Evolutionary conservation across 2,113 vertebrate genomes (phyloP).

Genomic region (Neolamprologus tretocephalus): DNA sequence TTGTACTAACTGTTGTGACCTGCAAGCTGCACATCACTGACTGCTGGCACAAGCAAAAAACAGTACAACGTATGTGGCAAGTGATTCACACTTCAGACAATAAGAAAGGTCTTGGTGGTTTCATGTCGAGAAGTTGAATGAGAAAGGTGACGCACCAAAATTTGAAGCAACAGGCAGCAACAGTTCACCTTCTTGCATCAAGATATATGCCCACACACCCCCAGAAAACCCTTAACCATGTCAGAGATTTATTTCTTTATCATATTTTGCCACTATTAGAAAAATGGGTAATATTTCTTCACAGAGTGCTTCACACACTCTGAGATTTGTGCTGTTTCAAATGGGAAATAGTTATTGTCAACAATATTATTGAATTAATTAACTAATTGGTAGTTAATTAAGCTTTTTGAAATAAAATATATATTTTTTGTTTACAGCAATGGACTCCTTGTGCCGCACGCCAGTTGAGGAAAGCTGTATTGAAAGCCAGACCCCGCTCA

Average conservation of each 20-base stretch:
- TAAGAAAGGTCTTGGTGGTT: not conserved
- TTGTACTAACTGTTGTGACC: slow-evolving; percentile 24
- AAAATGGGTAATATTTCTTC: not conserved
- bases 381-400: not conserved
- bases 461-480: slow-evolving; percentile 70
- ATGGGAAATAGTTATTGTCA: not conserved
- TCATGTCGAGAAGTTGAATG: not conserved
- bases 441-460: slow-evolving; percentile 37
- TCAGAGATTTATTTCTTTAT: not conserved
- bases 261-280: not conserved
- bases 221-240: not conserved
- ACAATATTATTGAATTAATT: not conserved
- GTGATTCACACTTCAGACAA: not conserved
- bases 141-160: not conserved
- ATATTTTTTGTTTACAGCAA: slow-evolving; percentile 2
- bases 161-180: not conserved
- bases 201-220: not conserved
- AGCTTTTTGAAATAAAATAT: not conserved
- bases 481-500: slow-evolving; percentile 23
- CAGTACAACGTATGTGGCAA: slow-evolving; percentile 18
- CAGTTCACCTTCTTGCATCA: not conserved
- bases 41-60: not conserved
- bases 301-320: not conserved
- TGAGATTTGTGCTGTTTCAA: not conserved
- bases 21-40: slow-evolving; percentile 14